These are phyloP conservation scores for Eupeodes luniger DNA, from an alignment of 2,888 invertebrate species.

Conservation along the genomic window DNA sequence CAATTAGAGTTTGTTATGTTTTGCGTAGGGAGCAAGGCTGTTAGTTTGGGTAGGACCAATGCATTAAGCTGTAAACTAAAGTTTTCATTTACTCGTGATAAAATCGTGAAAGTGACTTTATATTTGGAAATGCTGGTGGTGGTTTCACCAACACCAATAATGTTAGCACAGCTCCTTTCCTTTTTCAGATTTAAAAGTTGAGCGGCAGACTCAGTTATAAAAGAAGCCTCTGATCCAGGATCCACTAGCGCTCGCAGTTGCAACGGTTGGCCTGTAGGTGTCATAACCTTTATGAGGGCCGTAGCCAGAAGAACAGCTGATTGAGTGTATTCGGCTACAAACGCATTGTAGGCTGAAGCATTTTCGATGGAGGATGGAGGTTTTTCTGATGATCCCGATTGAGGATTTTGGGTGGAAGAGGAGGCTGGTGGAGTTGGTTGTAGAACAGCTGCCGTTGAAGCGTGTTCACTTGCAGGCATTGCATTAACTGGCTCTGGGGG, in stretches of 20 bases:
- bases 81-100: not conserved
- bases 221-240: conserved; percentile 29
- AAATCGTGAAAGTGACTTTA: not conserved
- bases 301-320: conserved; percentile 35
- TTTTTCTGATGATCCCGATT: not conserved
- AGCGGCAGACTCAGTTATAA: conserved; percentile 36
- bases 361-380: not conserved
- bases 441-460: not conserved
- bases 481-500: conserved; percentile 11
- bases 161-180: not conserved
- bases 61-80: conserved; percentile 37
- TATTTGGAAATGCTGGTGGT: conserved; percentile 4
- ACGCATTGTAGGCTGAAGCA: conserved; percentile 9
- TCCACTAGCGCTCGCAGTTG: conserved; percentile 8
- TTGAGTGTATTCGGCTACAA: conserved; percentile 5
- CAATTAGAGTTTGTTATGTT: conserved; percentile 14
- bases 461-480: not conserved
- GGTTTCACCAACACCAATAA: conserved; percentile 19
- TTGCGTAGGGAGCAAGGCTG: not conserved
- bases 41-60: conserved; percentile 20
- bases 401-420: not conserved
- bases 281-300: conserved; percentile 24
- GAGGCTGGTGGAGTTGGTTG: not conserved
- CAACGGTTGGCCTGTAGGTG: not conserved
- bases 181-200: conserved; percentile 20